A percentile compares a stretch with the other conserved stretches of the same genome.
These are phyloP conservation scores for Drosophila mayri DNA, from an alignment of 1,140 invertebrate genomes.

Conservation along the genomic window DNA sequence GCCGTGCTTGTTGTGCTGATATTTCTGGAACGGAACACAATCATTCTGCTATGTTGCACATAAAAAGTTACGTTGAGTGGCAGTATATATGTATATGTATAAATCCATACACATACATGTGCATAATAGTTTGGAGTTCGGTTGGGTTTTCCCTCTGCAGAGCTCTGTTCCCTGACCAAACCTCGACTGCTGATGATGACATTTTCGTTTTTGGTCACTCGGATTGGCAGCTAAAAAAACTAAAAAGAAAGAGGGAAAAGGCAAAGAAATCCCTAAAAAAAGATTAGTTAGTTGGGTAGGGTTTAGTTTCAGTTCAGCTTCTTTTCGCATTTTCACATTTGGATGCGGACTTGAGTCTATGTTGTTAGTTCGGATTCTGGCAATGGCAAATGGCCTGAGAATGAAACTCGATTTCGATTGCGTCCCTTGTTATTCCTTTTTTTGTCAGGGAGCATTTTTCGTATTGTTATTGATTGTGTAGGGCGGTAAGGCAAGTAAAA, in stretches of 20 bases:
- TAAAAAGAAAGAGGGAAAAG: background rate
- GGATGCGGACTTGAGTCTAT: conserved; percentile 51
- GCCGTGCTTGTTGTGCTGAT: conserved; percentile 77
- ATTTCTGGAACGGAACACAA: conserved; percentile 82
- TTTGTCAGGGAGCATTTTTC: conserved; percentile 37
- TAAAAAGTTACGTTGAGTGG: conserved; percentile 83
- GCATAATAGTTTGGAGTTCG: conserved; percentile 22
- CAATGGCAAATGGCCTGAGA: conserved; percentile 46
- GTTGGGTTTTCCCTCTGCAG: conserved; percentile 32
- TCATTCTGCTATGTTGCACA: conserved; percentile 83
- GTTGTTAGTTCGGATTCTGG: conserved; percentile 54
- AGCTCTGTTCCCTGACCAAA: conserved; percentile 51
- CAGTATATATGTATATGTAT: conserved; percentile 66
- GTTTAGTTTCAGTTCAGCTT: conserved; percentile 31
- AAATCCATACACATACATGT: background rate
- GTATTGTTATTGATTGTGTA: conserved; percentile 44
- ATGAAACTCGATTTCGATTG: conserved; percentile 71
- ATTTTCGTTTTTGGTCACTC: conserved; percentile 75
- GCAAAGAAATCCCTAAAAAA: conserved; percentile 66
- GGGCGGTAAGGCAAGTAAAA: background rate
- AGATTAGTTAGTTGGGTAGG: conserved; percentile 73
- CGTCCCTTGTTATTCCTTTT: conserved; percentile 10
- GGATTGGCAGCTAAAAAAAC: conserved; percentile 56
- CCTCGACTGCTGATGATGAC: conserved; percentile 80
- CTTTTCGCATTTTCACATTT: conserved; percentile 49